Percentiles rank a stretch among this genome's conserved stretches.
Evolutionary conservation across 2,888 invertebrate genomes (phyloP).

Genomic region (Oxycera nigricornis): DNA sequence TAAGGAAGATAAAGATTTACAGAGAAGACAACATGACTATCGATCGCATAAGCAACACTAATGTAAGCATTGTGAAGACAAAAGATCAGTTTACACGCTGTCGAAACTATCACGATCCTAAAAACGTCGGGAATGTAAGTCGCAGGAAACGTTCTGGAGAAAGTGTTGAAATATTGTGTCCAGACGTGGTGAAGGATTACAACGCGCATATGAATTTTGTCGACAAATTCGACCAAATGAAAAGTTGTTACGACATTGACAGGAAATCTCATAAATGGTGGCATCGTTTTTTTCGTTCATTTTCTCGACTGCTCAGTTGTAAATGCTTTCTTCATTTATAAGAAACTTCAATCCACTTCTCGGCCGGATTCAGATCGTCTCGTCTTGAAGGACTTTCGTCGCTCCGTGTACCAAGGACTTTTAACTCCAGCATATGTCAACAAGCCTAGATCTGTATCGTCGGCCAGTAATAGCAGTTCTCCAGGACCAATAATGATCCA

Average conservation of each 20-base stretch:
- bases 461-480: background rate
- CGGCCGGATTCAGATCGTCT: background rate
- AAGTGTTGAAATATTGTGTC: too few relatives aligned
- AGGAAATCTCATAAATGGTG: slow-evolving; percentile 24
- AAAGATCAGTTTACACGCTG: slow-evolving; percentile 4
- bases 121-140: background rate
- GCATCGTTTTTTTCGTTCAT: slow-evolving; percentile 23
- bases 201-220: too few relatives aligned
- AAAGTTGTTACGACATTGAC: slow-evolving; percentile 42
- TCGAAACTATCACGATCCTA: slow-evolving; percentile 27
- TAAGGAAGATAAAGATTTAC: slow-evolving; percentile 23
- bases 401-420: background rate
- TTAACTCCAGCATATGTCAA: background rate
- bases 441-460: background rate
- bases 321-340: background rate
- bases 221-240: slow-evolving; percentile 43
- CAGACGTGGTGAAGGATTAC: too few relatives aligned
- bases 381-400: background rate
- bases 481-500: background rate
- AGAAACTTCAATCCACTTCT: background rate
- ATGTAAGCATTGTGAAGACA: slow-evolving; percentile 34
- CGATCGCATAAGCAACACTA: slow-evolving; percentile 36
- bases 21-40: slow-evolving; percentile 36
- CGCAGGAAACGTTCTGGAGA: too few relatives aligned
- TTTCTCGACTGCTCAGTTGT: slow-evolving; percentile 8